Percentiles rank a stretch among this genome's conserved stretches.
These are phyloP conservation scores for Parasteatoda lunata DNA, from an alignment of 2,888 invertebrate species.

Conservation along the genomic window DNA sequence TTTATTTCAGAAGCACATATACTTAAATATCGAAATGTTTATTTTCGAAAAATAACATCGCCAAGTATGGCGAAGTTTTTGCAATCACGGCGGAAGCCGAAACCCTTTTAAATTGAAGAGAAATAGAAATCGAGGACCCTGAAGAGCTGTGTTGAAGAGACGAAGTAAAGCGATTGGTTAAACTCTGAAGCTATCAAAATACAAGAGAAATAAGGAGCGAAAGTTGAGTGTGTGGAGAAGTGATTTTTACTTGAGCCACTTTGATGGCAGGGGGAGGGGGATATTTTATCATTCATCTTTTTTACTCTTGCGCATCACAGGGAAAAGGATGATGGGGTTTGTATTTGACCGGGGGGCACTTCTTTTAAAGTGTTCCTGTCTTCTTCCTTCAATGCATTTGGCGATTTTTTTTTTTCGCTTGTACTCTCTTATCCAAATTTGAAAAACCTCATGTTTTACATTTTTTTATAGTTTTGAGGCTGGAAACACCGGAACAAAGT, in stretches of 20 bases:
- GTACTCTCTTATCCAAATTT: slow-evolving; percentile 34
- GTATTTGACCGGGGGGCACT: slow-evolving; percentile 61
- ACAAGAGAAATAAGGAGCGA: slow-evolving; percentile 52
- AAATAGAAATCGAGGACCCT: slow-evolving; percentile 31
- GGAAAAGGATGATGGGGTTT: neutral
- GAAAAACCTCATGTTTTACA: slow-evolving; percentile 36
- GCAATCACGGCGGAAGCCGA: neutral
- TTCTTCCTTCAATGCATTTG: neutral
- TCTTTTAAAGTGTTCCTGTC: slow-evolving; percentile 56
- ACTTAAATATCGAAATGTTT: neutral
- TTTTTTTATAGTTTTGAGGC: slow-evolving; percentile 4
- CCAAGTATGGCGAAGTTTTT: slow-evolving; percentile 20
- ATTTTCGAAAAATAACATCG: neutral
- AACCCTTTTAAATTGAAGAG: neutral
- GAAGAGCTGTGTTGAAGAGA: slow-evolving; percentile 33
- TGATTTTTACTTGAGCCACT: slow-evolving; percentile 66
- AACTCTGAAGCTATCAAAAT: slow-evolving; percentile 59
- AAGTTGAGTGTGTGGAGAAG: slow-evolving; percentile 57
- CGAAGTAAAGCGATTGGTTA: slow-evolving; percentile 51
- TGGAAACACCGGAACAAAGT: neutral
- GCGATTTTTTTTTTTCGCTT: neutral
- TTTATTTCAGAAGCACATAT: neutral
- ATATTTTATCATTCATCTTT: slow-evolving; percentile 61
- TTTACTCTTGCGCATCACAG: slow-evolving; percentile 4
- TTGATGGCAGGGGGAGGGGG: slow-evolving; percentile 35